phyloP scores from a whole-genome alignment of 2,113 vertebrate species.

The Datnioides undecimradiatus region DNA sequence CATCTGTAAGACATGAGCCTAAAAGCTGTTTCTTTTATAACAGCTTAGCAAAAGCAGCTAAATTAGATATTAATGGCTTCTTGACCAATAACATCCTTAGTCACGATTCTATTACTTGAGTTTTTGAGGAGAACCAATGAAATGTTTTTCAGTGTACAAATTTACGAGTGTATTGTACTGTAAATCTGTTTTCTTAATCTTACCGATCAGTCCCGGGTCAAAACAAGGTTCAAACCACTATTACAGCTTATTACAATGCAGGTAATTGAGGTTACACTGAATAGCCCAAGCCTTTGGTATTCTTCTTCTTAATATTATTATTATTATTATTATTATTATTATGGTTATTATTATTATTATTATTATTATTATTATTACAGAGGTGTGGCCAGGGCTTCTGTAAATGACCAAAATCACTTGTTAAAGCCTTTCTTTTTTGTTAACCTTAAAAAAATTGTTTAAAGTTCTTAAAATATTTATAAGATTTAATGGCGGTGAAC shows the following conservation, averaged over 20 bases:
- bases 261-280: neutral
- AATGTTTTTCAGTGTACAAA: conserved; percentile 62
- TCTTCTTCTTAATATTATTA: too few relatives aligned
- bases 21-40: too few relatives aligned
- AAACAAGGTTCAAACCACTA: conserved; percentile 32
- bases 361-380: neutral
- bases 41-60: neutral
- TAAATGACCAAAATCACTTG: neutral
- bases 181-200: conserved; percentile 74
- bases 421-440: conserved; percentile 3
- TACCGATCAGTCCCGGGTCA: conserved; percentile 71
- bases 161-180: conserved; percentile 76
- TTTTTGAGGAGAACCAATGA: conserved; percentile 65
- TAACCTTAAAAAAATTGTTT: neutral
- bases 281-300: conserved; percentile 8
- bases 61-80: neutral
- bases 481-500: neutral
- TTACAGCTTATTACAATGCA: conserved; percentile 12
- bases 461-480: neutral
- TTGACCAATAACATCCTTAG: conserved; percentile 28
- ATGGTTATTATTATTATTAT: too few relatives aligned
- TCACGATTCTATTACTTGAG: conserved; percentile 55
- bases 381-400: neutral
- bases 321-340: too few relatives aligned
- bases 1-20: too few relatives aligned